A percentile compares a stretch with the other conserved stretches of the same genome.
These are phyloP conservation scores for Rhinatrema bivittatum DNA, from an alignment of 2,797 vertebrate genomes.

Conservation along the genomic window DNA sequence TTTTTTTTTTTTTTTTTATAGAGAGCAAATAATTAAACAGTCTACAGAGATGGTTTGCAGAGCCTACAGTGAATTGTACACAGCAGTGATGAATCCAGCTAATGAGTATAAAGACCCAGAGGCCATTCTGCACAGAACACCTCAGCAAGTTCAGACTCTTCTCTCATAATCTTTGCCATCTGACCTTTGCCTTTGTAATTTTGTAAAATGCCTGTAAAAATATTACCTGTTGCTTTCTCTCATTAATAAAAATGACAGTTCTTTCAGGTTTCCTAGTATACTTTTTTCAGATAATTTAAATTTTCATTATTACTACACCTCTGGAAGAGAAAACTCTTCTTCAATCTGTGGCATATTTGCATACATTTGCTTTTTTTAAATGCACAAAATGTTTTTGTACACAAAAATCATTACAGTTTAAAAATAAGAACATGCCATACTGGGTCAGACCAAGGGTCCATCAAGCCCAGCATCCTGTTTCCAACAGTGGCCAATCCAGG, in stretches of 20 bases:
- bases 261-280: conserved; percentile 9
- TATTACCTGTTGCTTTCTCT: neutral
- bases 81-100: conserved; percentile 70
- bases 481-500: no score
- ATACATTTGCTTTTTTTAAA: no score
- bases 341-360: no score
- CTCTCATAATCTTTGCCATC: conserved; percentile 69
- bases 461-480: no score
- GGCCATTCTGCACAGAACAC: conserved; percentile 77
- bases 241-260: neutral
- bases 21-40: conserved; percentile 89
- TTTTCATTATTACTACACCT: conserved; percentile 8
- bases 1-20: conserved; percentile 31
- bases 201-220: neutral
- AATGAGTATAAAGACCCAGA: conserved; percentile 80
- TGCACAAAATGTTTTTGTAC: no score
- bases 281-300: conserved; percentile 21
- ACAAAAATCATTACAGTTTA: no score
- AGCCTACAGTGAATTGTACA: conserved; percentile 81
- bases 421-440: no score
- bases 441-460: no score
- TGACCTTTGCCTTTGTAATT: neutral
- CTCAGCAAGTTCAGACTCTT: conserved; percentile 84
- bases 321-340: no score
- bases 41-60: conserved; percentile 89